phyloP scores from a whole-genome alignment of 2,888 invertebrate genomes.

The Therioaphis trifolii region DNA sequence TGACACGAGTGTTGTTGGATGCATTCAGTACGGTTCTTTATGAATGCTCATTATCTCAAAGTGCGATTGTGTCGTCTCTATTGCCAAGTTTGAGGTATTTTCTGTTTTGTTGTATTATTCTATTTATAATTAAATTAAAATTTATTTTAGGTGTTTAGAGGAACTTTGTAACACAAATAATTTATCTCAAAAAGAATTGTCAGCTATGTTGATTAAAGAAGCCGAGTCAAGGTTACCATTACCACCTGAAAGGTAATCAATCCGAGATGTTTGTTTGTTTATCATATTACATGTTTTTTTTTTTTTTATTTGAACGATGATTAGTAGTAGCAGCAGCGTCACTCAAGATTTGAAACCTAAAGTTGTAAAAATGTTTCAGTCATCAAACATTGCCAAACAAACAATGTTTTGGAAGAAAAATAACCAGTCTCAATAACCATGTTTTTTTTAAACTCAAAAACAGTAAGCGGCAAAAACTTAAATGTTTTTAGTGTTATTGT shows the following conservation, averaged over 20 bases:
- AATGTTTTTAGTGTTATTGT: not conserved
- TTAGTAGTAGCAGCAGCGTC: constrained; percentile 67
- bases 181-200: constrained; percentile 71
- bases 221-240: constrained; percentile 70
- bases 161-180: constrained; percentile 70
- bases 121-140: constrained; percentile 10
- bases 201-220: constrained; percentile 72
- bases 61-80: constrained; percentile 70
- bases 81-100: constrained; percentile 71
- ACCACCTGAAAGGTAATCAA: constrained; percentile 69
- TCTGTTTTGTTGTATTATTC: not conserved
- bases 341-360: constrained; percentile 74
- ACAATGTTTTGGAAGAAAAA: constrained; percentile 70
- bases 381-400: constrained; percentile 69
- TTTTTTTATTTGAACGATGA: constrained; percentile 68
- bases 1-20: constrained; percentile 75
- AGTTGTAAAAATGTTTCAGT: constrained; percentile 74
- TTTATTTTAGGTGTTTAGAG: constrained; percentile 70
- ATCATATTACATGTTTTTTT: constrained; percentile 9
- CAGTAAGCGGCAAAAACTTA: not conserved
- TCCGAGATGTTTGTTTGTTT: not conserved
- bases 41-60: constrained; percentile 70
- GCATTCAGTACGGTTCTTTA: constrained; percentile 75
- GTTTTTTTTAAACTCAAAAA: constrained; percentile 1
- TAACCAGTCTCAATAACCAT: constrained; percentile 44